Evolutionary conservation across 2,113 vertebrate genomes (phyloP).

Genomic region (Speoplatyrhinus poulsoni): DNA sequence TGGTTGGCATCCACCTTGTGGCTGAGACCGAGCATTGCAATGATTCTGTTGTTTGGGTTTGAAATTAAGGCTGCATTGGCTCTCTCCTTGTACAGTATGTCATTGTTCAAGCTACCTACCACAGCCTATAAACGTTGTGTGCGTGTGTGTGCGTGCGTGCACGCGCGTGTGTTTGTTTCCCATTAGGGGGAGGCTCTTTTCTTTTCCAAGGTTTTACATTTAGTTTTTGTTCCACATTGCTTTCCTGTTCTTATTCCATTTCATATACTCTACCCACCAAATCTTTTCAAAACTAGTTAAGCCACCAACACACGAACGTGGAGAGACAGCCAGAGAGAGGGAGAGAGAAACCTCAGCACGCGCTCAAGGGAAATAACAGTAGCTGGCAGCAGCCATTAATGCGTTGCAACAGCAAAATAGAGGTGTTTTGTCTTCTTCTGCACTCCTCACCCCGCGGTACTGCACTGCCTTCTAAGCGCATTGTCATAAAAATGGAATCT

Average conservation of each 20-base stretch:
- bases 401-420: conserved; percentile 59
- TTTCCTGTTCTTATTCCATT: conserved; percentile 10
- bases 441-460: conserved; percentile 35
- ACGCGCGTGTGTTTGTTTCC: neutral
- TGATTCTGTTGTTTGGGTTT: conserved; percentile 30
- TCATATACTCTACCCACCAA: conserved; percentile 39
- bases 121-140: too few species aligned
- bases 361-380: conserved; percentile 73
- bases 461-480: conserved; percentile 56
- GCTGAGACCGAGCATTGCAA: too few species aligned
- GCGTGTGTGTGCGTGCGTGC: neutral
- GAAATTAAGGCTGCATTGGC: too few species aligned
- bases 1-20: too few species aligned
- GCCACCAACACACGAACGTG: conserved; percentile 44
- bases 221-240: conserved; percentile 12
- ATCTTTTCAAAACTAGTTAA: conserved; percentile 68
- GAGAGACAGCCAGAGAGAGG: conserved; percentile 55
- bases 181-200: conserved; percentile 45
- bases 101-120: too few species aligned
- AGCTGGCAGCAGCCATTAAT: conserved; percentile 51
- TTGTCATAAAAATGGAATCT: conserved; percentile 70
- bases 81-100: too few species aligned
- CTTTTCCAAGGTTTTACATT: conserved; percentile 15
- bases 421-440: conserved; percentile 54
- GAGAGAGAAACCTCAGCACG: conserved; percentile 25